Base-by-base conservation (phyloP, 2,888 invertebrate genomes). In the Diadegma fenestrale region DNA sequence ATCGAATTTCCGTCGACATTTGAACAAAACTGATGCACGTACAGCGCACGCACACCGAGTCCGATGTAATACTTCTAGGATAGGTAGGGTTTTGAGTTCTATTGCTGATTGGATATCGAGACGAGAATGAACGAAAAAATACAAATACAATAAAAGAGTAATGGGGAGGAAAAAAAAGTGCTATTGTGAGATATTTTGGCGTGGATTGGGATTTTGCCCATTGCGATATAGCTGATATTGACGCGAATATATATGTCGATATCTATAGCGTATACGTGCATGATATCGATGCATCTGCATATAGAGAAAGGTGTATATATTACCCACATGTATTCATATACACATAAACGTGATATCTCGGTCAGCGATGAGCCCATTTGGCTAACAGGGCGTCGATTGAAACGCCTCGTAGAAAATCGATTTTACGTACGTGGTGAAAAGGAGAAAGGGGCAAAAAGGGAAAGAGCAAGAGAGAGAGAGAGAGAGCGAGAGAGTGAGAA, bases 361-460 rank as follows among this genome's bases (percentile, higher is more conserved):
- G 81, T 75, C 73, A 75, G 66, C 54, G 80, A 66, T 80, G 68
- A 75, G 73, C 58, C 68, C 68, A 81, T 81, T 81, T 69, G 41
- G 81, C 75, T 81, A 81, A 81, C 75, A 54, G 75, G 75, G 81
- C 81, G 81, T 81, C 81, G 81, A 81, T 81, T 81, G 81, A 81
- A 81, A 81, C 81, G 61, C 81, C 68, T 76, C 69, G 76, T 69
- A 69, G 69, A 81, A 48, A 81, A 81, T 81, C 81, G 75, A 81
- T 81, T 81, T 80, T 61, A 63, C 79, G 69, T 51, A 69, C 33
- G 37, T 19, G 30, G 69, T 71, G 71, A 63, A 26, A 48, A 37
- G 33, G 48, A 37, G 71, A 30, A 45, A 45, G 51, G 30, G 5
- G 51, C 48, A 51, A n/a, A 17, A 45, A 37, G 37, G 37, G 37